Evolutionary conservation across 2,797 vertebrate species (phyloP), one percentile per base, ranked within the genome.

Genomic region (Esox lucius): DNA sequence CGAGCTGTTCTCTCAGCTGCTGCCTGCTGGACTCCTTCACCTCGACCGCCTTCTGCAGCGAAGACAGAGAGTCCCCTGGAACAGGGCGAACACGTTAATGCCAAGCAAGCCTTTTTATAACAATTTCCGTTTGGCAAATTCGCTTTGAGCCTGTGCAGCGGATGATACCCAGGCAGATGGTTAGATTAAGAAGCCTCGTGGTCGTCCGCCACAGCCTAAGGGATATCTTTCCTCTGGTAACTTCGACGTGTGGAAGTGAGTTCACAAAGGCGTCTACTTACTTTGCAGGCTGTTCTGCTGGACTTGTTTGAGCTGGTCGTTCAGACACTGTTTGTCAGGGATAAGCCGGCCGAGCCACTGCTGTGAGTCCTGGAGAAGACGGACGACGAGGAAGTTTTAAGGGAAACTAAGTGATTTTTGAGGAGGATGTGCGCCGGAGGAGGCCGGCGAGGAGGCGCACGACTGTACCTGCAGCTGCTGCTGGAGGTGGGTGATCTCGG

Each of bases 241-340:
- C 6, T 13, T 12, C 9, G 46, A 48, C 24, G 48, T 39, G 33
- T 3, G 49, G n/a, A 33, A 5, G 19, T 68, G 31, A 59, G n/a
- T 3, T 68, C 1, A 35, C 15, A 16, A 12, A 42, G 33, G 16
- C 12, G 16, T 64, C 35, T 68, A 95, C 97, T 95, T 93, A 99
- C 97, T 95, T 72, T 99, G 97, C 84, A 97, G 91, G 87, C 96
- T 98, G 90, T 97, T 97, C 88, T 99, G 97, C 73, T 98, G 96
- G 77, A 98, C 96, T 86, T 99, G 97, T 75, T 98, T 99, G 80
- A 99, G 84, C 72, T 98, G 96, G 70, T 99, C 98, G 72, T 94
- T 98, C 35, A 99, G 95, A 83, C 90, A 92, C 87, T 98, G 98
- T 84, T 99, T 99, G 83, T 99, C 97, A 53, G 97, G 97, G 87